Percentiles rank a stretch among this genome's conserved stretches.
Conservation (phyloP, 2,888 invertebrate genomes). For the Luffia ferchaultella region DNA sequence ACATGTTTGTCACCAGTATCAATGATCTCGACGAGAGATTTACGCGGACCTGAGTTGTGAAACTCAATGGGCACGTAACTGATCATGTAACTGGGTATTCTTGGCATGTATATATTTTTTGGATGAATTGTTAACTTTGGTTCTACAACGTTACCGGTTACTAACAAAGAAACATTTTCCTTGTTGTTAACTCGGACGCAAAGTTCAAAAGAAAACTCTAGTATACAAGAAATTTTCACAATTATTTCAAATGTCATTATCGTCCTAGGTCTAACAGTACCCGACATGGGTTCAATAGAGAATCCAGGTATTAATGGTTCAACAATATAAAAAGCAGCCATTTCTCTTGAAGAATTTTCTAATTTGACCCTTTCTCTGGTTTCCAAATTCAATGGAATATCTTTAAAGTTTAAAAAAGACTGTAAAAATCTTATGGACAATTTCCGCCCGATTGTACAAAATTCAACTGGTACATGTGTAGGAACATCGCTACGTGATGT, state of each 20-base stretch:
- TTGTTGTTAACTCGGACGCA: constrained; percentile 48
- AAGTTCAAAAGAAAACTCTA: constrained; percentile 46
- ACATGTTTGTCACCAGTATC: constrained; percentile 42
- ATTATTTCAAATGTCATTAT: constrained; percentile 49
- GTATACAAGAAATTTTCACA: constrained; percentile 43
- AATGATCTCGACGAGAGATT: constrained; percentile 32
- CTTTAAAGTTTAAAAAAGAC: constrained; percentile 37
- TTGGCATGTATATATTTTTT: constrained; percentile 48
- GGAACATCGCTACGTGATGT: constrained; percentile 23
- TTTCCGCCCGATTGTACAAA: constrained; percentile 41
- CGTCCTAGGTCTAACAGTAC: constrained; percentile 56
- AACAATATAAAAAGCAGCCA: constrained; percentile 54
- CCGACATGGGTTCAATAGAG: constrained; percentile 54
- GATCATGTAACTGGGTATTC: constrained; percentile 48
- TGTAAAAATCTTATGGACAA: constrained; percentile 48
- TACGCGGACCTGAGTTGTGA: constrained; percentile 37
- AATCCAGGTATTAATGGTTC: constrained; percentile 54
- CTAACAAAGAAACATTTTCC: constrained; percentile 41
- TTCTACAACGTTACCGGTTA: constrained; percentile 55
- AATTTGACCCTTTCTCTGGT: constrained; percentile 48
- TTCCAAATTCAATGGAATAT: constrained; percentile 46
- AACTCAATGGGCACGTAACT: constrained; percentile 44
- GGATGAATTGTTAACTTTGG: constrained; percentile 59
- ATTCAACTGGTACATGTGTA: constrained; percentile 32
- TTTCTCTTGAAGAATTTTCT: constrained; percentile 61